Evolutionary conservation across 2,888 invertebrate genomes (phyloP).

Genomic region (Polydrusus cervinus): DNA sequence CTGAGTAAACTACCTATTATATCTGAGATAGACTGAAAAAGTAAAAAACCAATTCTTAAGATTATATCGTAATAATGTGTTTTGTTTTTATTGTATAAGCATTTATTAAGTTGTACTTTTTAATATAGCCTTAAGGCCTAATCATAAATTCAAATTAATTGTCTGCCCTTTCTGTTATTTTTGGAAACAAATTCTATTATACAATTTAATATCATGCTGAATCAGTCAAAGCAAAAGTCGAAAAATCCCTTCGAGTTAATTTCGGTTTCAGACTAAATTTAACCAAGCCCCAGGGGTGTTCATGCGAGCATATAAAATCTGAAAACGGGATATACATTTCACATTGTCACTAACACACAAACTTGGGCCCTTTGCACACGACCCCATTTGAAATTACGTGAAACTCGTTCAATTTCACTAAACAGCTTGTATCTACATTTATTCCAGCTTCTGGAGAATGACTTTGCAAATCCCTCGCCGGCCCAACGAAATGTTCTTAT

Average conservation of each 20-base stretch:
- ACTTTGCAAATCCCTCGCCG: slow-evolving; percentile 42
- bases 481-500: slow-evolving; percentile 38
- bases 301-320: slow-evolving; percentile 31
- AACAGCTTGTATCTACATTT: slow-evolving; percentile 39
- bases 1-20: no score
- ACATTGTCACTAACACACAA: slow-evolving; percentile 38
- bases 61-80: no score
- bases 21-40: no score
- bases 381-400: slow-evolving; percentile 29
- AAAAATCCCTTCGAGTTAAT: slow-evolving; percentile 12
- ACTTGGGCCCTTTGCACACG: slow-evolving; percentile 33
- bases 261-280: slow-evolving; percentile 27
- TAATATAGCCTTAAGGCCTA: no score
- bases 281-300: slow-evolving; percentile 32
- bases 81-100: no score
- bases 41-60: no score
- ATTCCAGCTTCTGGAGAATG: slow-evolving; percentile 37
- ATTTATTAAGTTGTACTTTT: no score
- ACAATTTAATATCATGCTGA: slow-evolving; percentile 20
- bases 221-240: slow-evolving; percentile 29
- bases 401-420: slow-evolving; percentile 37
- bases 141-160: neutral
- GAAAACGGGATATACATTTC: slow-evolving; percentile 41
- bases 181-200: neutral
- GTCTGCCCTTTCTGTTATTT: neutral